Base-by-base conservation (phyloP, 2,797 vertebrate species). In the Epinephelus coioides region DNA sequence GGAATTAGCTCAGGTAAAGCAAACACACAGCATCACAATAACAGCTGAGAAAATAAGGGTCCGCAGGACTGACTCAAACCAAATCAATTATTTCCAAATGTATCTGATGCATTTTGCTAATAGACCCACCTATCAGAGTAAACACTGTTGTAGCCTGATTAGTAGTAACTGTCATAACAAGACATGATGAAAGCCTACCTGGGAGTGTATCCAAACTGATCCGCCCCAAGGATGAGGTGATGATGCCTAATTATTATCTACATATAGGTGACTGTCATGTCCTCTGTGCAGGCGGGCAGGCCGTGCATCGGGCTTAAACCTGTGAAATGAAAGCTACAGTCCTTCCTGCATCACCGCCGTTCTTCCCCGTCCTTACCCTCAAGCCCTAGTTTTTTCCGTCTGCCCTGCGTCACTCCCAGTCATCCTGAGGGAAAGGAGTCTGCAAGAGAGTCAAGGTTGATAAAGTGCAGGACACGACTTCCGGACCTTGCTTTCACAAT, bases 371-470 rank as follows among this genome's bases (percentile, higher is more conserved):
- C 86, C 89, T 82, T 63, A 57, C 78, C 77, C 69, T 89, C 73
- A 63, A 82, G 67, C 78, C 81, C 89, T 89, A 79, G 73, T 83
- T 89, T 88, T 91, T 86, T 88, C 83, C 76, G 69, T 84, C 82
- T 73, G 88, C 90, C 88, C 94, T 94, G 93, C 90, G 94, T 95
- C 94, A 93, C 93, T 92, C 90, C 79, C 82, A 85, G 81, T 87
- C 89, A 86, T 92, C 88, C 86, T 73, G 64, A 74, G 87, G 85
- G 86, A 83, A 72, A 76, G 66, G 25, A 78, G 77, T 38, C 82
- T 87, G 88, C 44, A 50, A 73, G 23, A 6, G 17, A 2, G 82
- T 82, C 86, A 90, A 91, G 81, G 0, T 21, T 5, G 9, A 0
- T 2, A n/a, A 23, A 0, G 43, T 63, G 44, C 0, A 11, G 7